phyloP scores from a whole-genome alignment of 1,140 invertebrate species.

The Sarcophaga bullata region DNA sequence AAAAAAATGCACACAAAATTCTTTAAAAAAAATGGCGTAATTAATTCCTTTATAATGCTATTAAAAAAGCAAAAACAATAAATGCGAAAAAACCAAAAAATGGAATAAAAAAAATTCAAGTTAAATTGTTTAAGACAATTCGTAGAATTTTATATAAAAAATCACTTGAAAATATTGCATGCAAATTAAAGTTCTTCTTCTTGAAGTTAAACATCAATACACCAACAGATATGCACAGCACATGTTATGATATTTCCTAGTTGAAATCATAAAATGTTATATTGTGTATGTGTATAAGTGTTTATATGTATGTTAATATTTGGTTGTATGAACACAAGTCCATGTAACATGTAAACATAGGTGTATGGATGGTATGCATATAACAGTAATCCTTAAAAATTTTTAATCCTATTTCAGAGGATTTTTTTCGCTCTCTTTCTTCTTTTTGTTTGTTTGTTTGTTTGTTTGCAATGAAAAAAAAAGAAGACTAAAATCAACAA shows the following conservation, averaged over 20 bases:
- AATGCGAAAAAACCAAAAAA: background rate
- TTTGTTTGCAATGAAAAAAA: background rate
- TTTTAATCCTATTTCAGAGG: background rate
- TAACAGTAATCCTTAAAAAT: constrained; percentile 4
- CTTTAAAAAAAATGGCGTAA: too few species aligned
- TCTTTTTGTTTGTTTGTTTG: background rate
- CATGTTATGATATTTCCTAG: too few species aligned
- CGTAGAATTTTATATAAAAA: too few species aligned
- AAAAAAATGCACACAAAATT: background rate
- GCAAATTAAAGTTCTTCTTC: too few species aligned
- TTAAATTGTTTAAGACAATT: too few species aligned
- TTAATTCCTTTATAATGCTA: too few species aligned
- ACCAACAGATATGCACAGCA: too few species aligned
- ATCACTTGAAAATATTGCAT: too few species aligned
- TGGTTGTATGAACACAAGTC: background rate
- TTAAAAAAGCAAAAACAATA: background rate
- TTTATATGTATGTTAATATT: background rate
- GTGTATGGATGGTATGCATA: background rate
- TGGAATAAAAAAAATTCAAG: too few species aligned
- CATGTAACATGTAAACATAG: background rate
- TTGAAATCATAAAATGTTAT: too few species aligned
- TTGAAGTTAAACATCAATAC: too few species aligned
- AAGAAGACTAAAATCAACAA: background rate
- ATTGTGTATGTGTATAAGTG: too few species aligned
- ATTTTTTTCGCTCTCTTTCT: background rate